Base-by-base conservation (phyloP, 2,888 invertebrate species). In the Dioctria rufipes region DNA sequence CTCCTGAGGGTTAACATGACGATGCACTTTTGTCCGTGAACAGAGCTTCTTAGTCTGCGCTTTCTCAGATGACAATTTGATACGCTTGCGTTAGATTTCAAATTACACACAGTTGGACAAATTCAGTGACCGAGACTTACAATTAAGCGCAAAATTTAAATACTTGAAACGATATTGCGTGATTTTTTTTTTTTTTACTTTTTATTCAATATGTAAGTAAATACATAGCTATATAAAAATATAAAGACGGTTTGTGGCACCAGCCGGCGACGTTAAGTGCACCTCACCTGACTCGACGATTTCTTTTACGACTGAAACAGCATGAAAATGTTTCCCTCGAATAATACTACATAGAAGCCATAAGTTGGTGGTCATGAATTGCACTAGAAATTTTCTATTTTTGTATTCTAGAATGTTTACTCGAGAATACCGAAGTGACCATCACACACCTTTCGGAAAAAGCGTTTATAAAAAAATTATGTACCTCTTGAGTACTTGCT, bases 321-420 rank as follows among this genome's bases (percentile, higher is more conserved):
- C 60, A 42, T 60, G 58, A 60, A 73, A 73, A n/a, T 8, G 4
- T 54, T 49, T 37, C 49, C 51, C 11, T 51, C 37, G 40, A 42
- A n/a, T 6, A 13, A 11, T 40, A 42, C 13, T 9, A 37, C 43
- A 42, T 3, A 40, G 73, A 73, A 73, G 60, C 73, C 73, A 49
- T 73, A 73, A 60, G 60, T 51, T 25, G 37, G 8, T 42, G 42
- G 39, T 25, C 58, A 58, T 73, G 73, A 40, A 54, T 73, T 73
- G 73, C 73, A 73, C 73, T 54, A 73, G 73, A 73, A 66, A 60
- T 58, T 73, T 73, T 73, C 73, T 73, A 73, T 73, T 73, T 73
- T 73, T 58, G 58, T 54, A 43, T 58, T 13, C 73, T 54, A 73
- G 73, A 60, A 49, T 60, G 60, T 60, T 73, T 58, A 43, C 73